These are phyloP conservation scores for Drosophila hydei DNA, from an alignment of 1,140 invertebrate genomes.

Conservation along the genomic window DNA sequence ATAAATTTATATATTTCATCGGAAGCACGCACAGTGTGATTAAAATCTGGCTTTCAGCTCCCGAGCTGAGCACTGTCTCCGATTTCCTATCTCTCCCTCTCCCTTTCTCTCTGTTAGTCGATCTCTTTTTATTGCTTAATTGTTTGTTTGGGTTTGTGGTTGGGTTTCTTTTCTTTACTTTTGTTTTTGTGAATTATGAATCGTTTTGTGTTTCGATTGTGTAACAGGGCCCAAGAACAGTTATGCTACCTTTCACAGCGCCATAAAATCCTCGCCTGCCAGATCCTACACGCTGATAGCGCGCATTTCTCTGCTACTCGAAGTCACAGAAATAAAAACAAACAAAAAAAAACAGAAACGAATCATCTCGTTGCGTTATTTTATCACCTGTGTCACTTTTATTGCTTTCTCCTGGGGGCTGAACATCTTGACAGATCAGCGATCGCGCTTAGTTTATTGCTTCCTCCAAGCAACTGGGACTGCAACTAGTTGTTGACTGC, in stretches of 20 bases:
- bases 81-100: slow-evolving; percentile 37
- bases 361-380: slow-evolving; percentile 78
- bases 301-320: slow-evolving; percentile 64
- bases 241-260: slow-evolving; percentile 58
- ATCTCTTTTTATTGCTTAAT: slow-evolving; percentile 72
- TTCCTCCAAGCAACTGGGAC: slow-evolving; percentile 52
- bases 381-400: slow-evolving; percentile 78
- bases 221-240: slow-evolving; percentile 68
- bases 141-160: slow-evolving; percentile 52
- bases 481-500: background rate
- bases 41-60: slow-evolving; percentile 55
- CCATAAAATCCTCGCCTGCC: slow-evolving; percentile 59
- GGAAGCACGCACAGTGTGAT: slow-evolving; percentile 70
- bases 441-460: slow-evolving; percentile 77
- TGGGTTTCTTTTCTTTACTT: slow-evolving; percentile 37
- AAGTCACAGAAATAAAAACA: slow-evolving; percentile 18
- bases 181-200: slow-evolving; percentile 54
- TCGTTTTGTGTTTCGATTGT: slow-evolving; percentile 60
- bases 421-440: slow-evolving; percentile 71
- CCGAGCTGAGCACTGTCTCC: slow-evolving; percentile 65
- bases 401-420: slow-evolving; percentile 62
- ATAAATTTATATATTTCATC: slow-evolving; percentile 47
- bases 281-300: slow-evolving; percentile 69
- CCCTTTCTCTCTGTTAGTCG: slow-evolving; percentile 9
- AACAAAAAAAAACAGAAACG: slow-evolving; percentile 15